Evolutionary conservation across 2,888 invertebrate species (phyloP).

Genomic region (Andrena flavipes): DNA sequence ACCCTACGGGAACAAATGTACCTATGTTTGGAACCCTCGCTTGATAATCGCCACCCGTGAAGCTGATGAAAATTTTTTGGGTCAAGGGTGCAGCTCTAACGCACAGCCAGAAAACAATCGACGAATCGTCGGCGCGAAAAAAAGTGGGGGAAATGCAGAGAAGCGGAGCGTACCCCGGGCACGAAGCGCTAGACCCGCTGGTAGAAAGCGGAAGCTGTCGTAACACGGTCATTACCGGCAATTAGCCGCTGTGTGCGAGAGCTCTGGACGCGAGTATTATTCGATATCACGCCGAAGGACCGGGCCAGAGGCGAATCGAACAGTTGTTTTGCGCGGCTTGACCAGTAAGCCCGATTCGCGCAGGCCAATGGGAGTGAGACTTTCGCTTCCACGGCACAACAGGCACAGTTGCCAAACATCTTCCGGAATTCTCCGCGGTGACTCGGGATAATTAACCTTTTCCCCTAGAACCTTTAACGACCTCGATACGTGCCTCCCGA

Average conservation of each 20-base stretch:
- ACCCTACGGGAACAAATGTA: no score
- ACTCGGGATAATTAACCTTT: slow-evolving; percentile 64
- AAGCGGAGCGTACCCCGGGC: neutral
- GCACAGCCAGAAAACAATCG: slow-evolving; percentile 8
- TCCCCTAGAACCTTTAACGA: slow-evolving; percentile 64
- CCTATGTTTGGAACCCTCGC: no score
- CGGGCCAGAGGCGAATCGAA: slow-evolving; percentile 22
- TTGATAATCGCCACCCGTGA: neutral
- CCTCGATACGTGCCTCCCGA: slow-evolving; percentile 56
- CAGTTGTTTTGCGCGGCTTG: slow-evolving; percentile 29
- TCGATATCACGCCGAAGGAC: slow-evolving; percentile 48
- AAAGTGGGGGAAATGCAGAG: neutral
- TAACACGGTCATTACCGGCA: slow-evolving; percentile 53
- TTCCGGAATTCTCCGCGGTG: slow-evolving; percentile 64
- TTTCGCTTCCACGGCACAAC: slow-evolving; percentile 58
- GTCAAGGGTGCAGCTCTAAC: slow-evolving; percentile 13
- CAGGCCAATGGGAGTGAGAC: slow-evolving; percentile 53
- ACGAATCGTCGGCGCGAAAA: neutral
- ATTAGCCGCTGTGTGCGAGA: slow-evolving; percentile 34
- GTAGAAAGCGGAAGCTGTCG: slow-evolving; percentile 58
- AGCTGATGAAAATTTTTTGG: slow-evolving; percentile 3
- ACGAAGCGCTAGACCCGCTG: neutral
- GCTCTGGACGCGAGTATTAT: slow-evolving; percentile 44
- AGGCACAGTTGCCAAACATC: slow-evolving; percentile 61
- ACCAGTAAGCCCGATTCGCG: slow-evolving; percentile 59